phyloP scores from a whole-genome alignment of 1,140 invertebrate genomes.

The Magallana ariakensis region DNA sequence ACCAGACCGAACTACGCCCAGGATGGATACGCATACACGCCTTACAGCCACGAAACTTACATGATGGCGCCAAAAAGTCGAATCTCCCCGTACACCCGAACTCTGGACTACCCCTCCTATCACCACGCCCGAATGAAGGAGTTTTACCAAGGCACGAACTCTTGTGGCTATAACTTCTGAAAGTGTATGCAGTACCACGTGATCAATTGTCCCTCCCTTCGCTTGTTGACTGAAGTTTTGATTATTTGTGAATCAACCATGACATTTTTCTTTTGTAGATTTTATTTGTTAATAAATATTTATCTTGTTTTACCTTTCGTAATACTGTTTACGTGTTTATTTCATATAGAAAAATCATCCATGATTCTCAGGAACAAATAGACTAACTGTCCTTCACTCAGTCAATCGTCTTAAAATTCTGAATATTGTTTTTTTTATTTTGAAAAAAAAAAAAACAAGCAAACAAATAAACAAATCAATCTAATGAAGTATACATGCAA shows the following conservation, averaged over 20 bases:
- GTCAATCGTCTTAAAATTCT: too few relatives aligned
- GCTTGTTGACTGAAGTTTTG: background rate
- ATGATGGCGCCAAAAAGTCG: conserved; percentile 63
- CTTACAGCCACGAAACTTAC: conserved; percentile 65
- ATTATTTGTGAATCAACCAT: background rate
- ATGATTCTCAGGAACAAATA: too few relatives aligned
- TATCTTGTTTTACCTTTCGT: conserved; percentile 23
- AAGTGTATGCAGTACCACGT: background rate
- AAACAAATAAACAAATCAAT: too few relatives aligned
- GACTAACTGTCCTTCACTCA: too few relatives aligned
- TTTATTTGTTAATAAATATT: conserved; percentile 35
- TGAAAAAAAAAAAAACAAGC: too few relatives aligned
- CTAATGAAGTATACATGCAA: too few relatives aligned
- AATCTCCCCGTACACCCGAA: conserved; percentile 61
- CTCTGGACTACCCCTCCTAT: conserved; percentile 60
- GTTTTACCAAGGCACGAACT: conserved; percentile 58
- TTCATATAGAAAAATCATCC: too few relatives aligned
- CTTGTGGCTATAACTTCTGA: conserved; percentile 64
- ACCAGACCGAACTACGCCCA: conserved; percentile 53
- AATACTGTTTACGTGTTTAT: too few relatives aligned
- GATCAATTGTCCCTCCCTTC: background rate
- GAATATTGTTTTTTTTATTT: too few relatives aligned
- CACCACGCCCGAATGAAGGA: conserved; percentile 64
- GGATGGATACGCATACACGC: conserved; percentile 60
- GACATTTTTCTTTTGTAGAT: conserved; percentile 30